These are phyloP conservation scores for Galbula dea DNA, from an alignment of 2,113 vertebrate species.

Conservation along the genomic window DNA sequence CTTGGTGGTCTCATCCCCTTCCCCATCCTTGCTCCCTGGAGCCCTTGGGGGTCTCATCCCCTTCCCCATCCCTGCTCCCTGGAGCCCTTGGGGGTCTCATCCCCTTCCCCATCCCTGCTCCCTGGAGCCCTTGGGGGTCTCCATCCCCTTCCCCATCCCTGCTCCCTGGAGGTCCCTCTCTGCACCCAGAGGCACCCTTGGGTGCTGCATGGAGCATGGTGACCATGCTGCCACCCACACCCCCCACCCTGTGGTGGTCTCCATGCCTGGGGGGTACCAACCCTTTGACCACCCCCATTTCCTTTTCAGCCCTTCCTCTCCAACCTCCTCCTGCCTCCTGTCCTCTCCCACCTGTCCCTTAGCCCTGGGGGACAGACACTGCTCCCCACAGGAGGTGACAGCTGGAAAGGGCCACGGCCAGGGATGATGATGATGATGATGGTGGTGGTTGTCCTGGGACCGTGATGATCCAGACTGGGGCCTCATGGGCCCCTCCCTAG, in stretches of 20 bases:
- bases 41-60: no score
- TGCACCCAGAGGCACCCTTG: neutral
- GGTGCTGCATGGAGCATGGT: neutral
- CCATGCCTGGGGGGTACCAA: neutral
- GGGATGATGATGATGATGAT: accelerated
- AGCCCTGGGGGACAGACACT: no score
- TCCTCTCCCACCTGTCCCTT: no score
- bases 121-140: neutral
- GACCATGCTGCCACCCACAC: neutral
- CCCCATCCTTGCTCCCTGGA: no score
- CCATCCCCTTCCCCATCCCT: neutral
- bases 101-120: neutral
- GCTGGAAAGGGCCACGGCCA: accelerated
- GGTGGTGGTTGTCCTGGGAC: neutral
- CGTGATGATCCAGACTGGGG: accelerated
- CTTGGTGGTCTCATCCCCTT: no score
- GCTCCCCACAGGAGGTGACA: no score
- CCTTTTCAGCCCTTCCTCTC: neutral
- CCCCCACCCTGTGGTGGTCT: accelerated
- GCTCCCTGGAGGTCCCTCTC: neutral
- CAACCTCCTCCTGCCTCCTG: no score
- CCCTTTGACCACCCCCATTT: neutral
- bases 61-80: no score
- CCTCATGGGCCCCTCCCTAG: neutral
- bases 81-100: no score